phyloP scores from a whole-genome alignment of 2,113 vertebrate genomes.

The Psittacus erithacus region DNA sequence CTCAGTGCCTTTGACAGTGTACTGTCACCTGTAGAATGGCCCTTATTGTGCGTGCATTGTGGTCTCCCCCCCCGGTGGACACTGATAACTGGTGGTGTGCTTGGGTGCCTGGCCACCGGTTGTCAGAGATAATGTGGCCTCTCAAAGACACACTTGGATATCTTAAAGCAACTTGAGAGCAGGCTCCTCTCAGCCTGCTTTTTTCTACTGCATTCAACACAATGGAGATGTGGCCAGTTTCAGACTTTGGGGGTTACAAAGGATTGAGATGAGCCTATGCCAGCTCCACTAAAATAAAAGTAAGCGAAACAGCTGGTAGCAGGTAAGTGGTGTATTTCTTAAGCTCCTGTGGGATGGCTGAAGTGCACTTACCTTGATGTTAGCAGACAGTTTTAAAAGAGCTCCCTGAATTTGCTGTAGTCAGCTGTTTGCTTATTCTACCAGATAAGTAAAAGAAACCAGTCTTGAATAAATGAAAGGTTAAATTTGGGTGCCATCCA shows the following conservation, averaged over 20 bases:
- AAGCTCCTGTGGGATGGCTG: conserved; percentile 23
- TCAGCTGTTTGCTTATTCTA: conserved; percentile 33
- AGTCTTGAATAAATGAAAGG: conserved; percentile 46
- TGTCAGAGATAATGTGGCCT: not conserved
- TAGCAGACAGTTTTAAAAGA: not conserved
- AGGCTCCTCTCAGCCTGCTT: not conserved
- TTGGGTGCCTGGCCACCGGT: not conserved
- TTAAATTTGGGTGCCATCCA: conserved; percentile 32
- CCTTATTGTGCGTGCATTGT: not conserved
- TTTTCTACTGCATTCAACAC: not conserved
- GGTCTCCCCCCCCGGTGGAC: not conserved
- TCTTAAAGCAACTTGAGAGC: not conserved
- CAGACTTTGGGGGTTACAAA: not conserved
- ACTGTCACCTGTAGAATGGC: not conserved
- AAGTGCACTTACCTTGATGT: conserved; percentile 30
- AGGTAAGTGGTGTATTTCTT: not conserved
- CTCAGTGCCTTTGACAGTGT: not conserved
- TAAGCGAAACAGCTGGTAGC: not conserved
- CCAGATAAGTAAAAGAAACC: not conserved
- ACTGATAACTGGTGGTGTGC: not conserved
- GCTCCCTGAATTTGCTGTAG: not conserved
- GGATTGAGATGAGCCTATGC: not conserved
- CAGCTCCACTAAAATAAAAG: not conserved
- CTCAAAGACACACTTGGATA: not conserved
- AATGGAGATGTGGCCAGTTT: not conserved